Evolutionary conservation across 2,888 invertebrate species (phyloP), one percentile per base, ranked within the genome.

Genomic region (Pterobdella sp.): DNA sequence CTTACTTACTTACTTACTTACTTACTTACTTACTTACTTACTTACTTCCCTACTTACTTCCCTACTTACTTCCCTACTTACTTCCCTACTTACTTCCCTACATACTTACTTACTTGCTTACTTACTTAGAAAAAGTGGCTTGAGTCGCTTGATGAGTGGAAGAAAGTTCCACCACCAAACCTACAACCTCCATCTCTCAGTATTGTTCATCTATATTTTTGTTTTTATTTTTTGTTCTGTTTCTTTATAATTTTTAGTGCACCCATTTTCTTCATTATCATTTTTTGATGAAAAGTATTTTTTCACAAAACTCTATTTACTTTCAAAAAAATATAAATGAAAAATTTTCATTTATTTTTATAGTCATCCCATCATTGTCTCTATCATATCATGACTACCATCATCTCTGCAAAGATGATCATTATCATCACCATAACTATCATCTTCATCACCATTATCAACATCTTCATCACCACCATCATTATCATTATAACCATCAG

Each of bases 81-180:
- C n/a, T n/a, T n/a, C n/a, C n/a, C n/a, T n/a, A n/a, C n/a, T n/a
- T n/a, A n/a, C n/a, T n/a, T n/a, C n/a, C n/a, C n/a, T n/a, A n/a
- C n/a, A n/a, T n/a, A n/a, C n/a, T n/a, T n/a, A n/a, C n/a, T n/a
- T n/a, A n/a, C n/a, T n/a, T n/a, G n/a, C n/a, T n/a, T n/a, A n/a
- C n/a, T n/a, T n/a, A 32, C 37, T 4, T 76, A 93, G 89, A 91
- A 91, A 85, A 93, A 94, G 81, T 95, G 95, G 95, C 85, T 95
- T 78, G 93, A 93, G 78, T 91, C 92, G 81, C 90, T 94, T 82
- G 95, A 95, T 81, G 88, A 90, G 77, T 84, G 29, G 74, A 63
- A 66, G 72, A 26, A 42, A 36, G 32, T 63, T 26, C 64, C 36
- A 31, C 63, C 37, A 0, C 1, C 31, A 52, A 31, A 56, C 35